Conservation (phyloP, 2,113 vertebrate genomes). For the Dendrocopos noguchii region DNA sequence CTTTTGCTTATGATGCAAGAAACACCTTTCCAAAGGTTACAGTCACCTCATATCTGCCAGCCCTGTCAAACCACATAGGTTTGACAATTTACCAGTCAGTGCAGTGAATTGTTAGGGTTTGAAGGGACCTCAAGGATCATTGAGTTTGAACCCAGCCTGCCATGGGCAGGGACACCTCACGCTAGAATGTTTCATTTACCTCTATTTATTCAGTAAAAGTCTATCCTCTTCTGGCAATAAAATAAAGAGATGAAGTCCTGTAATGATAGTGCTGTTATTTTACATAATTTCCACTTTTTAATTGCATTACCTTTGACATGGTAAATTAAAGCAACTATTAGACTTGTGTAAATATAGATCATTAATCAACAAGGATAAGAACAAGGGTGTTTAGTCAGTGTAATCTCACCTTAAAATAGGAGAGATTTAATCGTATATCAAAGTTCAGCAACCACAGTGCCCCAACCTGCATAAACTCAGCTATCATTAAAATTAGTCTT, state of each 20-base stretch:
- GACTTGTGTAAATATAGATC: conserved; percentile 32
- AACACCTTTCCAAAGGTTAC: not conserved
- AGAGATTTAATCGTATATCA: not conserved
- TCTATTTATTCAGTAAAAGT: not conserved
- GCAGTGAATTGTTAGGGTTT: too few species aligned
- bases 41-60: not conserved
- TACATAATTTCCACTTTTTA: not conserved
- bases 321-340: not conserved
- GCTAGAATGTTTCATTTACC: not conserved
- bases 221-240: not conserved
- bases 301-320: not conserved
- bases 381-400: not conserved
- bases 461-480: not conserved
- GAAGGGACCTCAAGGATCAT: too few species aligned
- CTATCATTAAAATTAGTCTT: not conserved
- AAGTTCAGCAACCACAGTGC: not conserved
- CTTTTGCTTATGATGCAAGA: not conserved
- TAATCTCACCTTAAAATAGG: conserved; percentile 54
- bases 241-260: not conserved
- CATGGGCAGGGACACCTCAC: too few species aligned
- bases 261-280: not conserved
- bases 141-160: too few species aligned
- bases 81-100: not conserved
- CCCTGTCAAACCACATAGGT: not conserved
- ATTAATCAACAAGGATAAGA: conserved; percentile 50